Evolutionary conservation across 2,113 vertebrate genomes (phyloP), one percentile per base, ranked within the genome.

Genomic region (Pelmatolapia mariae): DNA sequence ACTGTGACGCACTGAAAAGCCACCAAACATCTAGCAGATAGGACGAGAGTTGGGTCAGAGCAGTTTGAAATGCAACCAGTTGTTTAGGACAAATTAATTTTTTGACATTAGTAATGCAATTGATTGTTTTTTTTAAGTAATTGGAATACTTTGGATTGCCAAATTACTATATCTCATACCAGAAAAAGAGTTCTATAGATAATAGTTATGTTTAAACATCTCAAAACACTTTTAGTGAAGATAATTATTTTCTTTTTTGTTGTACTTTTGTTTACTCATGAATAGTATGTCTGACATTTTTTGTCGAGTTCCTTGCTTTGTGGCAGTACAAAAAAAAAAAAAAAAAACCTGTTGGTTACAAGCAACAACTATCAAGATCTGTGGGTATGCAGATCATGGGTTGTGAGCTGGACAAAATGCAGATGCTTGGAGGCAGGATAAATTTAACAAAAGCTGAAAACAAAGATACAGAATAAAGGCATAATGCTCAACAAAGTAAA

Each of bases 61-160:
- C 31, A 43, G 36, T 24, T 43, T 45, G 38, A 73, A 73, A 73
- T 73, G 38, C 66, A 47, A 2, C 9, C 43, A 76, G 22, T 4
- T 40, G 31, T 13, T 68, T 22, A 68, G 19, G 33, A 73, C 40
- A 73, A 45, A 26, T 18, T 15, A 26, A 29, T 1, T 18, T 45
- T 53, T 47, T 11, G 18, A 18, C 13, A 3, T 47, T 29, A 73
- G 68, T 3, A 4, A 45, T 73, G 2, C 13, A 45, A 73, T 26
- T 43, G 5, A 47, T 47, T 0, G 2, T 18, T 76, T 73, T 16
- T 73, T 73, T 0, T 19, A 5, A 71, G n/a, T 73, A 45, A 73
- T 45, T 43, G 6, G 22, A 45, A 1, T 73, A 29, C 0, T 29
- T 76, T 47, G 40, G 40, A 47, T 47, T 47, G 29, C 22, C 0